Conservation (phyloP, 2,888 invertebrate genomes). For the Ornithoptera alexandrae region DNA sequence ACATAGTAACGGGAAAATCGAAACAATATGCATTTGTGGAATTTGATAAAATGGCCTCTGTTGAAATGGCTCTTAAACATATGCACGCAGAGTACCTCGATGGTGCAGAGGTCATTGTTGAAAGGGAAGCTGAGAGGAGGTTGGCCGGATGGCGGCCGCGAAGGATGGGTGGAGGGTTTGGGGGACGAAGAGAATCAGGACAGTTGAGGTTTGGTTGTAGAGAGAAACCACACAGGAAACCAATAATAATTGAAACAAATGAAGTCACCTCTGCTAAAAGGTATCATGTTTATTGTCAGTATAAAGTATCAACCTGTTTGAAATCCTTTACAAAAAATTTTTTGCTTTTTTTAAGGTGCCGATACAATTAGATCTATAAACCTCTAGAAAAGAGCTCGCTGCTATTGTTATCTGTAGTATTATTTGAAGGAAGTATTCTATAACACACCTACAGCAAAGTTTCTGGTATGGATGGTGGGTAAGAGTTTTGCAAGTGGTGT, state of each 20-base stretch:
- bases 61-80: slow-evolving; percentile 81
- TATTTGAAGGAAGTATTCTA: too few species aligned
- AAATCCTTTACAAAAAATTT: background rate
- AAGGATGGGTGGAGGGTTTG: slow-evolving; percentile 92
- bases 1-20: slow-evolving; percentile 90
- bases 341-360: background rate
- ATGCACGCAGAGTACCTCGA: slow-evolving; percentile 83
- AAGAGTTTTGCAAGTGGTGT: background rate
- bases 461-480: background rate
- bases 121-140: slow-evolving; percentile 86
- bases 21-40: slow-evolving; percentile 94
- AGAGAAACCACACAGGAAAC: slow-evolving; percentile 87
- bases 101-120: slow-evolving; percentile 84
- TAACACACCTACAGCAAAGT: too few species aligned
- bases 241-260: slow-evolving; percentile 53
- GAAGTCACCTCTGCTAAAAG: slow-evolving; percentile 9
- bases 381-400: background rate
- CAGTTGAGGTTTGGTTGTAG: slow-evolving; percentile 92
- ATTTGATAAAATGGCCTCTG: slow-evolving; percentile 81
- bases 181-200: slow-evolving; percentile 91
- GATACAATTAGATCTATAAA: background rate
- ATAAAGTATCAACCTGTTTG: background rate
- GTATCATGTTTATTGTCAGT: background rate
- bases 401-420: too few species aligned
- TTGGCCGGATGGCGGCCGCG: slow-evolving; percentile 91